Percentiles rank a stretch among this genome's conserved stretches.
Evolutionary conservation across 2,113 vertebrate genomes (phyloP).

Genomic region (Ibidorhyncha struthersii): DNA sequence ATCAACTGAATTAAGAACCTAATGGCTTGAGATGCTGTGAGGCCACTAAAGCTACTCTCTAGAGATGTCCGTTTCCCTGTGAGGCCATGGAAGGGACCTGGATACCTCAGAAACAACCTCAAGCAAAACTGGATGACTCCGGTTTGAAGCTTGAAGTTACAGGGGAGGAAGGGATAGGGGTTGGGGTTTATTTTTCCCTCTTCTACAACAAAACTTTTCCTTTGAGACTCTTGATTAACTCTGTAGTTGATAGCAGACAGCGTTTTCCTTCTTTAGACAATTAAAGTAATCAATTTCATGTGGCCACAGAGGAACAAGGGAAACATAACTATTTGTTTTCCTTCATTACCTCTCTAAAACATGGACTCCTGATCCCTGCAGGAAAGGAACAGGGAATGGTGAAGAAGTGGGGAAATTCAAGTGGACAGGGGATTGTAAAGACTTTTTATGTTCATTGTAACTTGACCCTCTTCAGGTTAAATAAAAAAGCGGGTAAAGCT

Average conservation of each 20-base stretch:
- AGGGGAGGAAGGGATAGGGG: rapidly evolving
- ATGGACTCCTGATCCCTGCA: not conserved
- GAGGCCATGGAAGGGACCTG: not conserved
- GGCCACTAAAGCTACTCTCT: not conserved
- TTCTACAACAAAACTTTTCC: not conserved
- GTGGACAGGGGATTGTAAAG: not conserved
- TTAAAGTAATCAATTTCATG: not conserved
- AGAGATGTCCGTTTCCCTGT: not conserved
- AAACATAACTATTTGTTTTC: not conserved
- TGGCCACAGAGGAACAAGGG: not conserved
- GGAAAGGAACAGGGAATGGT: not conserved
- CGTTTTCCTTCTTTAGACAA: not conserved
- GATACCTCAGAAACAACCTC: not conserved
- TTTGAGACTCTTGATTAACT: not conserved
- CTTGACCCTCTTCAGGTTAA: not conserved
- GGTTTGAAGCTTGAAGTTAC: not conserved
- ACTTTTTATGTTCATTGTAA: not conserved
- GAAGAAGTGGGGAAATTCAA: not conserved
- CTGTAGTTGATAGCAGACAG: not conserved
- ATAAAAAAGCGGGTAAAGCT: not conserved
- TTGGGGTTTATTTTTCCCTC: not conserved
- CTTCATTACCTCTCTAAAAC: not conserved
- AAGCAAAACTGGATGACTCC: not conserved
- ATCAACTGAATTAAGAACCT: not conserved
- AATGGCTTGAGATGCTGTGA: not conserved